Evolutionary conservation across 1,140 invertebrate genomes (phyloP).

Genomic region (Idris sp.): DNA sequence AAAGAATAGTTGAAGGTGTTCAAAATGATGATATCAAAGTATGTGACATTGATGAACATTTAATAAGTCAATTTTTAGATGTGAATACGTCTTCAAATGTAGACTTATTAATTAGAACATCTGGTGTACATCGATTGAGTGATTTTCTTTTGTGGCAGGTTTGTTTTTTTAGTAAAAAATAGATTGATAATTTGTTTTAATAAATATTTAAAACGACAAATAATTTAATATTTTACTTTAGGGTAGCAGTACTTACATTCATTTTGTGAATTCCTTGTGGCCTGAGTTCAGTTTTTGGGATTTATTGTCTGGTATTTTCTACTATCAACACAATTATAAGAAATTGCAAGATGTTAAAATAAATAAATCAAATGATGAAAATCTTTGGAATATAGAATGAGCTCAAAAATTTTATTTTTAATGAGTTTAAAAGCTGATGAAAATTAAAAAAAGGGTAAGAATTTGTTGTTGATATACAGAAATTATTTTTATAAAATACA

Average conservation of each 20-base stretch:
- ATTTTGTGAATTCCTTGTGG: slow-evolving; percentile 92
- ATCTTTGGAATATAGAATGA: slow-evolving; percentile 63
- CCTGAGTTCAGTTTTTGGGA: slow-evolving; percentile 96
- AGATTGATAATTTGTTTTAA: too few relatives aligned
- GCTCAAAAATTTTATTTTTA: slow-evolving; percentile 66
- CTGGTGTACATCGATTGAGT: slow-evolving; percentile 95
- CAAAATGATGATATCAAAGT: slow-evolving; percentile 74
- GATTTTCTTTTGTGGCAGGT: slow-evolving; percentile 99
- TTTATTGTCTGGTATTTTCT: slow-evolving; percentile 89
- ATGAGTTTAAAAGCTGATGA: slow-evolving; percentile 50
- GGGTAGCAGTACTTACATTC: slow-evolving; percentile 84
- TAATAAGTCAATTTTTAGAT: slow-evolving; percentile 90
- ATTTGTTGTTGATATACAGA: slow-evolving; percentile 16
- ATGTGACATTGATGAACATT: slow-evolving; percentile 88
- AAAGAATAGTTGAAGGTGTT: slow-evolving; percentile 82
- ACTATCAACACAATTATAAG: slow-evolving; percentile 85
- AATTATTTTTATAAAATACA: slow-evolving; percentile 50
- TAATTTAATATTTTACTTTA: slow-evolving; percentile 74
- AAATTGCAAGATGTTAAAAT: slow-evolving; percentile 62
- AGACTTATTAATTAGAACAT: slow-evolving; percentile 96
- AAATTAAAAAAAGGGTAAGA: slow-evolving; percentile 35
- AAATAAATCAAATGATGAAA: slow-evolving; percentile 20
- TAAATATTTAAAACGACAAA: slow-evolving; percentile 5
- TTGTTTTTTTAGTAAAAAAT: too few relatives aligned
- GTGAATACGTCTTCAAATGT: slow-evolving; percentile 86